phyloP scores from a whole-genome alignment of 2,888 invertebrate species.

The Nomada lathburiana region DNA sequence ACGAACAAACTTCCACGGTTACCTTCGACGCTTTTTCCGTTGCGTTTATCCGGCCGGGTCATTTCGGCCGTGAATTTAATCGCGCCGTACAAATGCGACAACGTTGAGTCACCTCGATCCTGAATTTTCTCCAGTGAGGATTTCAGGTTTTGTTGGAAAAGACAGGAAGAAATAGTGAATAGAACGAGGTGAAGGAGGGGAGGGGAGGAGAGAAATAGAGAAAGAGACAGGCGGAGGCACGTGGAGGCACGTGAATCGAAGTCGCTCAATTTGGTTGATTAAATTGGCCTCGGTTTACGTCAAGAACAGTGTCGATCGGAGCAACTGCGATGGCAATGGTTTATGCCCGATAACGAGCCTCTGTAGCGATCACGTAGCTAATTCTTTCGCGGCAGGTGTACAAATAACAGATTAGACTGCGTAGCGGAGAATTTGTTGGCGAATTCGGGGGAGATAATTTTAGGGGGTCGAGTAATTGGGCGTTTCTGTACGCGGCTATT shows the following conservation, averaged over 20 bases:
- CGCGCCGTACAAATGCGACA: neutral
- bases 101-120: neutral
- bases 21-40: slow-evolving; percentile 9
- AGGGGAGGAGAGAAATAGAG: neutral
- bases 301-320: slow-evolving; percentile 30
- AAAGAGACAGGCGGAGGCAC: slow-evolving; percentile 18
- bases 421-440: neutral
- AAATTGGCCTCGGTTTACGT: slow-evolving; percentile 68
- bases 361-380: neutral
- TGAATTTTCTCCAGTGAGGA: slow-evolving; percentile 13
- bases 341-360: slow-evolving; percentile 16
- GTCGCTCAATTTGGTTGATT: slow-evolving; percentile 70
- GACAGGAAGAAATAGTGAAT: neutral
- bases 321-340: slow-evolving; percentile 7
- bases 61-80: slow-evolving; percentile 7
- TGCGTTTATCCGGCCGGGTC: neutral
- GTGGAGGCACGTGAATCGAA: slow-evolving; percentile 60
- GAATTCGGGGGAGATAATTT: neutral
- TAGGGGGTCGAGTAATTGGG: neutral
- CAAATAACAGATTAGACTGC: neutral
- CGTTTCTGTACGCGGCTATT: neutral
- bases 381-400: slow-evolving; percentile 8
- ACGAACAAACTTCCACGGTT: neutral
- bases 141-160: neutral
- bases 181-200: neutral